phyloP scores from a whole-genome alignment of 2,113 vertebrate genomes.

The Hucho hucho region DNA sequence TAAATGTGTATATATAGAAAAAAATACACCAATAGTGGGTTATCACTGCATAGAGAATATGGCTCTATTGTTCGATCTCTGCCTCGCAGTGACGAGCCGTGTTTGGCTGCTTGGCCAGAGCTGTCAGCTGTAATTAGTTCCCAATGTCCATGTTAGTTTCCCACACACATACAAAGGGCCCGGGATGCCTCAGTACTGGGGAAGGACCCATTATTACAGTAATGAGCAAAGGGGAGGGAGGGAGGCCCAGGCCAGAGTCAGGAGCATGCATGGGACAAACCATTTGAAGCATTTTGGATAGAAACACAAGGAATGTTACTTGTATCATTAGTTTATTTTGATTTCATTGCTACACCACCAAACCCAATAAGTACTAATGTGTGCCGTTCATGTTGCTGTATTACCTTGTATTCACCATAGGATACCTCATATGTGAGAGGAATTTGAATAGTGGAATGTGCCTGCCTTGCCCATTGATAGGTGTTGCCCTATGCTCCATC shows the following conservation, averaged over 20 bases:
- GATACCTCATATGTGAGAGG: not conserved
- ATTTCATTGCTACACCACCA: no score
- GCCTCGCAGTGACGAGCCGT: conserved; percentile 38
- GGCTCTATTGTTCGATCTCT: conserved; percentile 52
- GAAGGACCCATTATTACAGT: conserved; percentile 54
- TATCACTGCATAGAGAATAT: conserved; percentile 27
- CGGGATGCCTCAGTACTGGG: conserved; percentile 21
- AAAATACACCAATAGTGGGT: conserved; percentile 2
- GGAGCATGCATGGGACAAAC: no score
- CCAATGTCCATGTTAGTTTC: conserved; percentile 40
- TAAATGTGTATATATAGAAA: conserved; percentile 17
- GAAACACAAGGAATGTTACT: no score
- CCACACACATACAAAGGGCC: conserved; percentile 48
- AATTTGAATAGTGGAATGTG: not conserved
- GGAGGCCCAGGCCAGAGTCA: not conserved
- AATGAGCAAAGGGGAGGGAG: conserved; percentile 49
- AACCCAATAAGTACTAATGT: not conserved
- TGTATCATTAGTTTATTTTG: no score
- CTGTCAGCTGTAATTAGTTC: conserved; percentile 75
- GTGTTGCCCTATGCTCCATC: not conserved
- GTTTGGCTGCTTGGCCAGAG: conserved; percentile 41
- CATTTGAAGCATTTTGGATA: no score
- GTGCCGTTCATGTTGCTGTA: not conserved
- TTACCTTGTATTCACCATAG: not conserved
- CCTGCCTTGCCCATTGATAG: not conserved